Conservation (phyloP, 1,140 invertebrate genomes). For the Anthonomus grandis region DNA sequence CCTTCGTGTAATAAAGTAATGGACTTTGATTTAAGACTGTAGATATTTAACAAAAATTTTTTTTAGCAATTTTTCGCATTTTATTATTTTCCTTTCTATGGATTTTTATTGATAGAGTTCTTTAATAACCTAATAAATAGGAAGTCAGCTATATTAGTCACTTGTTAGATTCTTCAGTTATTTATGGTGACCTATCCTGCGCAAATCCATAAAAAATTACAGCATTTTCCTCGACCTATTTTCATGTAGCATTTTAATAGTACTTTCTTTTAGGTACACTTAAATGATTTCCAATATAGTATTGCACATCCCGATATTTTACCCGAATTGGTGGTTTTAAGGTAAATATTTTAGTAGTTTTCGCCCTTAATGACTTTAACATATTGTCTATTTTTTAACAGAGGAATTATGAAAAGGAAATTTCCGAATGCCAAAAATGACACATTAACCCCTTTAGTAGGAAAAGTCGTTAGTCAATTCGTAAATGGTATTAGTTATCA, state of each 20-base stretch:
- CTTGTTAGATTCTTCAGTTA: too few species aligned
- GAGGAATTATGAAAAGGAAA: slow-evolving; percentile 70
- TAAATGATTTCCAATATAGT: slow-evolving; percentile 70
- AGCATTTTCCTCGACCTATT: too few species aligned
- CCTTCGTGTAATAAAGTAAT: too few species aligned
- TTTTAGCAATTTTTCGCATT: too few species aligned
- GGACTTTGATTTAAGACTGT: too few species aligned
- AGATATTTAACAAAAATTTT: too few species aligned
- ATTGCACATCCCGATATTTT: slow-evolving; percentile 75
- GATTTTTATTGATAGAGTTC: too few species aligned
- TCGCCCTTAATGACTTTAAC: neutral
- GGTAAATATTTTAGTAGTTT: slow-evolving; percentile 7
- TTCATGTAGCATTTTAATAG: neutral
- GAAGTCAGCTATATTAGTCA: too few species aligned
- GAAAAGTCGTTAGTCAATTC: slow-evolving; percentile 59
- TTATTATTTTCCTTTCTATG: too few species aligned
- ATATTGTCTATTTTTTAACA: neutral
- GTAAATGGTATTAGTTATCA: slow-evolving; percentile 65
- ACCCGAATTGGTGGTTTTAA: slow-evolving; percentile 66
- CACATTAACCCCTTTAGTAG: slow-evolving; percentile 64
- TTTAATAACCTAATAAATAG: too few species aligned
- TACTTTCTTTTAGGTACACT: slow-evolving; percentile 46
- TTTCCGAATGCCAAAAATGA: slow-evolving; percentile 68
- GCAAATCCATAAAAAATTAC: too few species aligned
- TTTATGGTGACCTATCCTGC: too few species aligned